Base-by-base conservation (phyloP, 1,140 invertebrate genomes). In the Eubasilissa regina region DNA sequence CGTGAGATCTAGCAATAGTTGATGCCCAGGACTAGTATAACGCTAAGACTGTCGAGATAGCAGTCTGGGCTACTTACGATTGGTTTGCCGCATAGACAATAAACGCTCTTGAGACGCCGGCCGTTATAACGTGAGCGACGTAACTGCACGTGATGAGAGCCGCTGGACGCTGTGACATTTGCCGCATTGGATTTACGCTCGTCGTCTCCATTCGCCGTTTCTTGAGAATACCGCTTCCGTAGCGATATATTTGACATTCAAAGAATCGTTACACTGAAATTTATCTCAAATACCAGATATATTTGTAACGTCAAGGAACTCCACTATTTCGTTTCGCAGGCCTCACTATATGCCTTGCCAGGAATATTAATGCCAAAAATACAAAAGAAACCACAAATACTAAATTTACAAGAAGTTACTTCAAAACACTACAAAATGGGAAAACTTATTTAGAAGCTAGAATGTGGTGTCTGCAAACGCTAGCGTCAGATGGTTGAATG, bases 31-130 rank as follows among this genome's bases (percentile, higher is more conserved):
- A 56, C 56, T 80, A 75, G 35, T 58, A 81, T 75, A 82, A 77
- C 80, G 80, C 66, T 79, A 76, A 64, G 70, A 82, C 81, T 82
- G 75, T 80, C 78, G 78, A 79, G 78, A 79, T 78, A 82, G 70
- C 80, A 80, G 81, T 80, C 81, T 78, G 81, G 75, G 70, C 81
- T 82, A 82, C 81, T 82, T 82, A 82, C 81, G 81, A 82, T 82
- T 82, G 53, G 51, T 64, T 77, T 58, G 80, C 72, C 76, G 51
- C 66, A 76, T 58, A 17, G 74, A 48, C 66, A 58, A 73, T 47
- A 64, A 75, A 78, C 77, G 72, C 48, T 78, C 76, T 62, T 48
- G 72, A 68, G 75, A 13, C 15, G 56, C 12, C 55, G 72, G 75
- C 72, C 44, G 72, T 74, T 51, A 51, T 72, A 75, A 77, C 48